phyloP scores from a whole-genome alignment of 2,797 vertebrate genomes.

The Catamblyrhynchus diadema region DNA sequence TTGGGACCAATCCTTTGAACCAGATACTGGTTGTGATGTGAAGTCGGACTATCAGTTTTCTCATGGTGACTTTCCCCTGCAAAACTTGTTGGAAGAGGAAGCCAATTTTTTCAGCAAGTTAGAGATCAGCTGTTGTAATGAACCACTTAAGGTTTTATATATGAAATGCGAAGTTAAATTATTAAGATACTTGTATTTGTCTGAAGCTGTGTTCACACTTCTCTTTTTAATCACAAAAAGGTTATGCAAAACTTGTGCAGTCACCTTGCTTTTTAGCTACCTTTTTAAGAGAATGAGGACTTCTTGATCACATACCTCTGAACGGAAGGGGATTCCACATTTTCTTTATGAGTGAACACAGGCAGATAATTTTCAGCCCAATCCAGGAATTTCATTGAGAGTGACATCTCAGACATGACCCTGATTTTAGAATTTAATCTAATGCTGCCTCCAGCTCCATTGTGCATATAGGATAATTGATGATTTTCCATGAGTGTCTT shows the following conservation, averaged over 20 bases:
- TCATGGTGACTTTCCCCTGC: accelerated
- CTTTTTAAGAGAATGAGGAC: neutral
- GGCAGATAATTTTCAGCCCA: neutral
- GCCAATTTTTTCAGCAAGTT: neutral
- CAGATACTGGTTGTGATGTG: neutral
- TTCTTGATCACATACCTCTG: neutral
- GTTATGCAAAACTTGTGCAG: neutral
- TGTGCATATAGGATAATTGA: neutral
- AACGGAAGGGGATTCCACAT: neutral
- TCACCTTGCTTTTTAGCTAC: neutral
- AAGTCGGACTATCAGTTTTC: neutral
- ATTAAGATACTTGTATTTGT: neutral
- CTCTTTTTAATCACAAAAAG: neutral
- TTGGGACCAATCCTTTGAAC: neutral
- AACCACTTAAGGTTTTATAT: neutral
- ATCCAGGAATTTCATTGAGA: neutral
- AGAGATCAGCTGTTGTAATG: neutral
- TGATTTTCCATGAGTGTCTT: neutral
- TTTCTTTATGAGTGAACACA: neutral
- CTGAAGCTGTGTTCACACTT: accelerated
- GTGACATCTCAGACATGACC: neutral
- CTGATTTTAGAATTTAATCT: neutral
- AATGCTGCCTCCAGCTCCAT: neutral
- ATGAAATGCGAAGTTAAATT: neutral
- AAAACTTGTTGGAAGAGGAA: neutral